phyloP scores from a whole-genome alignment of 2,888 invertebrate genomes.

The Netelia melanura region DNA sequence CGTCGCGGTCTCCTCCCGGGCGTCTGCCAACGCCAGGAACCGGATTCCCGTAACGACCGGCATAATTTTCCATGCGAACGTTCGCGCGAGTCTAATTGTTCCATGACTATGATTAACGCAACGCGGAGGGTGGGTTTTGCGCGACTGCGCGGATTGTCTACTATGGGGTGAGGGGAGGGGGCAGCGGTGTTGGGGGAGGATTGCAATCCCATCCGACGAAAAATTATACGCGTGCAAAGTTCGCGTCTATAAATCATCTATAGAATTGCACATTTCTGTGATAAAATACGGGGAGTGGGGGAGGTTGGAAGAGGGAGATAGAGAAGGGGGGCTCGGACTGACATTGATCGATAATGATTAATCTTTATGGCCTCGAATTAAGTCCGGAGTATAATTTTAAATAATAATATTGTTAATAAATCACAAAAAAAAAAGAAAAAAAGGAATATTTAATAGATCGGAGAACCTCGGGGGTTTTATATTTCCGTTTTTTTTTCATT shows the following conservation, averaged over 20 bases:
- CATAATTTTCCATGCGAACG: slow-evolving; percentile 68
- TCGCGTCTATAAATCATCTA: background rate
- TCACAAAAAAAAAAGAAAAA: background rate
- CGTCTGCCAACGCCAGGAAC: slow-evolving; percentile 60
- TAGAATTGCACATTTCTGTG: background rate
- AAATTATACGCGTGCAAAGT: slow-evolving; percentile 3
- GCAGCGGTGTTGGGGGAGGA: background rate
- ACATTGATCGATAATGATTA: background rate
- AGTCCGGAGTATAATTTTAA: background rate
- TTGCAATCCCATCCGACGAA: background rate
- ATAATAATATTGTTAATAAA: background rate
- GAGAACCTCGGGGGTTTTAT: background rate
- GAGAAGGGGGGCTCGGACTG: too few species aligned
- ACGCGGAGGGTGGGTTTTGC: slow-evolving; percentile 34
- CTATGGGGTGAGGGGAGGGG: background rate
- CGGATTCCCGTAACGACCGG: slow-evolving; percentile 68
- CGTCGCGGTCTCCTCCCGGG: slow-evolving; percentile 45
- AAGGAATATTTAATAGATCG: background rate
- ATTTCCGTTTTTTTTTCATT: background rate
- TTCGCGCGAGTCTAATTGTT: slow-evolving; percentile 68
- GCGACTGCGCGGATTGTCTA: slow-evolving; percentile 51
- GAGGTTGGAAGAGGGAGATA: too few species aligned
- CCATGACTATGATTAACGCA: slow-evolving; percentile 67
- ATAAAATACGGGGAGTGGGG: background rate
- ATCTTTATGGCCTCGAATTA: background rate